Conservation (phyloP, 2,113 vertebrate species). For the Prochilodus magdalenae region DNA sequence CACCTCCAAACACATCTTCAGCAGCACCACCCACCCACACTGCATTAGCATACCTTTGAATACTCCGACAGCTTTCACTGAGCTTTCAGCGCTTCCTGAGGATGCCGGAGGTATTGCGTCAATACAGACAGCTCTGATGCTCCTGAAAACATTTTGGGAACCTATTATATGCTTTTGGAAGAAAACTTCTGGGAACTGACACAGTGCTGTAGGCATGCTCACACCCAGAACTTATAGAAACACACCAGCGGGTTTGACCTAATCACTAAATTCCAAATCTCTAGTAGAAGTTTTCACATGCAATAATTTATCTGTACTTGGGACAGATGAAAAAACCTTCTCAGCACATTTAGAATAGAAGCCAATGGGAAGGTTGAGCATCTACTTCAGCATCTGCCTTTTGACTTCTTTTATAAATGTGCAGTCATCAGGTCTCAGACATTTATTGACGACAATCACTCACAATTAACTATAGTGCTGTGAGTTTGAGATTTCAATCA, state of each 20-base stretch:
- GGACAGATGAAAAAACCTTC: no score
- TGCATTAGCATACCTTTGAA: conserved; percentile 41
- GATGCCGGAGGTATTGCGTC: neutral
- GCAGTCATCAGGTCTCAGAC: no score
- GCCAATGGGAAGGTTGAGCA: no score
- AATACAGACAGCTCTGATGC: neutral
- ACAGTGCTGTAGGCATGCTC: neutral
- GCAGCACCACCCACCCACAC: conserved; percentile 33
- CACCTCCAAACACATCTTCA: conserved; percentile 19
- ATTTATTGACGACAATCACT: no score
- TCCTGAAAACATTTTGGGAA: neutral
- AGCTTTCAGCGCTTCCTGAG: conserved; percentile 6
- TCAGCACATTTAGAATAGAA: no score
- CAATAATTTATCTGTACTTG: neutral
- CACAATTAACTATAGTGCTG: no score
- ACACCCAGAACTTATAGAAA: neutral
- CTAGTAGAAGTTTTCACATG: neutral
- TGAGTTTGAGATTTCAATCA: no score
- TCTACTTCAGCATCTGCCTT: no score
- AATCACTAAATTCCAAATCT: neutral
- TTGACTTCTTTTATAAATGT: no score
- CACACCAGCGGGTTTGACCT: neutral
- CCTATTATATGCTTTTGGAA: neutral
- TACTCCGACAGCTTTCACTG: neutral
- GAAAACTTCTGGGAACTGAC: neutral